Percentiles rank a stretch among this genome's conserved stretches.
These are phyloP conservation scores for Pristionchus exspectatus DNA, from an alignment of 2,888 invertebrate genomes.

Conservation along the genomic window DNA sequence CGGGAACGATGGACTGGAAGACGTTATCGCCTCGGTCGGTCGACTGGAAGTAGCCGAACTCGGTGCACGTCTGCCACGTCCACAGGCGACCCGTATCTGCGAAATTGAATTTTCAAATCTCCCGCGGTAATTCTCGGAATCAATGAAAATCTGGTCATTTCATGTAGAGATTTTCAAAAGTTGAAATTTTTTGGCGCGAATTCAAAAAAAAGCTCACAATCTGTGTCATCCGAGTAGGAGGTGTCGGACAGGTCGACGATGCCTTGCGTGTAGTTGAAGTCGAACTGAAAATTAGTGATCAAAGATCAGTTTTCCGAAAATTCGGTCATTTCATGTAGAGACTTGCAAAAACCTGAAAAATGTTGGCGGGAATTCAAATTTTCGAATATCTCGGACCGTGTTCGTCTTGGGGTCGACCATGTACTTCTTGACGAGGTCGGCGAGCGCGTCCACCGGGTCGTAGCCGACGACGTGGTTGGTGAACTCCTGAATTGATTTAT, in stretches of 20 bases:
- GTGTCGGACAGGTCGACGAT: background rate
- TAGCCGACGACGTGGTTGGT: slow-evolving; percentile 5
- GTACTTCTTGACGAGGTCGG: slow-evolving; percentile 20
- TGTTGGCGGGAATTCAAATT: background rate
- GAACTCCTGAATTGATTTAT: slow-evolving; percentile 13
- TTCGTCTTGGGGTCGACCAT: background rate
- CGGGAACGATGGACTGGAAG: slow-evolving; percentile 28
- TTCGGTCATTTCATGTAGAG: background rate
- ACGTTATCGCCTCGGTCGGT: slow-evolving; percentile 44
- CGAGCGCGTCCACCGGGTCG: slow-evolving; percentile 21
- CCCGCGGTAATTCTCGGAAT: background rate
- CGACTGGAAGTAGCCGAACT: slow-evolving; percentile 55
- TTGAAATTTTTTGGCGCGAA: background rate
- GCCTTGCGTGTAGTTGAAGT: slow-evolving; percentile 14
- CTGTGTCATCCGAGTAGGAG: background rate
- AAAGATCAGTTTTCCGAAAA: background rate
- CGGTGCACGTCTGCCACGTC: slow-evolving; percentile 53
- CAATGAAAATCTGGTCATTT: background rate
- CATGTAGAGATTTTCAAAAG: background rate
- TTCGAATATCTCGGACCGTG: background rate
- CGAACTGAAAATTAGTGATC: slow-evolving; percentile 15
- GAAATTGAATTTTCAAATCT: background rate
- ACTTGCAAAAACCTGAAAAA: background rate
- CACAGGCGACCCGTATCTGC: slow-evolving; percentile 29
- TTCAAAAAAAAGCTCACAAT: slow-evolving; percentile 2